Base-by-base conservation (phyloP, 2,113 vertebrate genomes). In the Gobiocypris rarus region DNA sequence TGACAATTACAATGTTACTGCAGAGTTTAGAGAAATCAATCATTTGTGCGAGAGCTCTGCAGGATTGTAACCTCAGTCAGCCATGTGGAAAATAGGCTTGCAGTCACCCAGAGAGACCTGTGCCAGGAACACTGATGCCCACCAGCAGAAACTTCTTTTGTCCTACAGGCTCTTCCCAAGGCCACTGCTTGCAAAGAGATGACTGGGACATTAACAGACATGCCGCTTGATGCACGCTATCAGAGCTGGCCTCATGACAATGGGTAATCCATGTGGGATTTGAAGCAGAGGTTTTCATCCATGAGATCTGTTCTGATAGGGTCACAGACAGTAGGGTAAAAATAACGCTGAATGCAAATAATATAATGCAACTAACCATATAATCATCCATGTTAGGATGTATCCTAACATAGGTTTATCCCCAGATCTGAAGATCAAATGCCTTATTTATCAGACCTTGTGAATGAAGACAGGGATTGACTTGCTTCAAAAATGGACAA, bases 81-180 rank as follows among this genome's bases (percentile, higher is more conserved):
- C 90, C 95, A 95, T 94, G 95, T 94, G 95, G 96, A 98, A 98
- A 98, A 97, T 96, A 94, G 94, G 94, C 89, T 91, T 92, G 90
- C 87, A 93, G 93, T 95, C 94, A 95, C 94, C 90, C 91, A 83
- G 86, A 85, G 91, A 90, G 87, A 93, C 91, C 89, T 93, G 89
- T 89, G 63, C 86, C 77, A 90, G 43, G 43, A 80, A 80, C 77
- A 85, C 41, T 28, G 70, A 83, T 77, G 73, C 59, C 59, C 43
- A 75, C 34, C 73, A 61, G 41, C 71, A 43, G 38, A 75, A 79
- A 48, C 43, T 80, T 67, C 1, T 50, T 80, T 80, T 50, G 59
- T 80, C 77, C 59, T 50, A 52, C 70, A 58, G 69, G 43, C 56
- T 56, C 52, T 48, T 80, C 59, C 43, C 77, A 48, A 79, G 58